Conservation (phyloP, 2,797 vertebrate genomes). For the Muraenolepis orangiensis region DNA sequence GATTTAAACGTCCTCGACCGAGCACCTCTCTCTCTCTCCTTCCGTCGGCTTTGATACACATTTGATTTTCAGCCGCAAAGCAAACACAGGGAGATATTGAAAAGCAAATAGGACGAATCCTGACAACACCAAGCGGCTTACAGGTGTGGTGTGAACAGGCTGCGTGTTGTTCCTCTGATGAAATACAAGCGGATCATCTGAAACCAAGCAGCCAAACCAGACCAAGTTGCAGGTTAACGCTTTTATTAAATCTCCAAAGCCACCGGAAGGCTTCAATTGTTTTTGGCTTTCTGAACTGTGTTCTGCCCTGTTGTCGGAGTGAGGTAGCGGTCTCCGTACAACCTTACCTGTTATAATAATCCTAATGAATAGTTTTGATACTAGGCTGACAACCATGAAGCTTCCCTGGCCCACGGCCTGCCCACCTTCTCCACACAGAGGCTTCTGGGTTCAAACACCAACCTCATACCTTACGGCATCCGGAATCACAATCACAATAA, state of each 20-base stretch:
- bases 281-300: constrained; percentile 56
- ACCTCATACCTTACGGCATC: too few species aligned
- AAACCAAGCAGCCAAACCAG: constrained; percentile 64
- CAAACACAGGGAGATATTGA: constrained; percentile 54
- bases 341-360: too few species aligned
- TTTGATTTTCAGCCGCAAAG: constrained; percentile 69
- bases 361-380: too few species aligned
- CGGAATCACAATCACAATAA: too few species aligned
- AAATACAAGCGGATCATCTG: constrained; percentile 67
- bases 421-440: constrained; percentile 47
- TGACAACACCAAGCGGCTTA: constrained; percentile 61
- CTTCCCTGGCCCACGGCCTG: constrained; percentile 51
- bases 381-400: constrained; percentile 58
- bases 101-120: constrained; percentile 40
- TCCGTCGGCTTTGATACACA: constrained; percentile 70
- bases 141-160: constrained; percentile 59
- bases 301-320: constrained; percentile 54
- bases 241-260: constrained; percentile 67
- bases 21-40: constrained; percentile 51
- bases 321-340: constrained; percentile 47
- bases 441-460: not conserved
- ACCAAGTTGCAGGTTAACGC: constrained; percentile 69
- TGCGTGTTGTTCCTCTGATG: constrained; percentile 47
- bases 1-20: constrained; percentile 69
- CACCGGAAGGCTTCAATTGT: constrained; percentile 55